A percentile compares a stretch with the other conserved stretches of the same genome.
These are phyloP conservation scores for Brachyalestes nurse DNA, from an alignment of 2,797 vertebrate species.

Conservation along the genomic window DNA sequence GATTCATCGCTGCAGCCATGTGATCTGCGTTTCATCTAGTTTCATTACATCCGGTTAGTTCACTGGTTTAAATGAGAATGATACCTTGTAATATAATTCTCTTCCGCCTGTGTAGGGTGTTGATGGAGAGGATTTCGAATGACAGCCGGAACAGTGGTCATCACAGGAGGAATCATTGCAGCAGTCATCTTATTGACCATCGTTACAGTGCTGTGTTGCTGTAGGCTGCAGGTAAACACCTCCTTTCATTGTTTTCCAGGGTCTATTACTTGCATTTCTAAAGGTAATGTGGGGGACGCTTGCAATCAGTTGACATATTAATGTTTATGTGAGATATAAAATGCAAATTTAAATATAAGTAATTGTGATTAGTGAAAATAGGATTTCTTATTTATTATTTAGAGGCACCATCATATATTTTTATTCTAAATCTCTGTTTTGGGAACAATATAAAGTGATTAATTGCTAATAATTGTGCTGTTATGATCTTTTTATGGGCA, in stretches of 20 bases:
- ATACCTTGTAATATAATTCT: neutral
- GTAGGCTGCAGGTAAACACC: conserved; percentile 91
- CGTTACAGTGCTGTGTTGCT: conserved; percentile 94
- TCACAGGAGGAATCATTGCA: conserved; percentile 98
- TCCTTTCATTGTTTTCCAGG: neutral
- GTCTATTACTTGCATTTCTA: neutral
- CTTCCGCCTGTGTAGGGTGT: conserved; percentile 78
- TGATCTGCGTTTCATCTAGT: neutral
- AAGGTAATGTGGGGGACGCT: neutral
- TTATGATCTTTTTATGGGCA: too few species aligned
- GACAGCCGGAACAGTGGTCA: conserved; percentile 99
- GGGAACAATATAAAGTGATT: too few species aligned
- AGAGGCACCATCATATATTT: too few species aligned
- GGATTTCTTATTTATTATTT: too few species aligned
- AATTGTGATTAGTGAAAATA: too few species aligned
- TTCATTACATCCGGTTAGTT: neutral
- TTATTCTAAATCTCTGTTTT: too few species aligned
- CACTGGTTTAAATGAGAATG: neutral
- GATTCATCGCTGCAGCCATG: neutral
- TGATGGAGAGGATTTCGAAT: conserved; percentile 97
- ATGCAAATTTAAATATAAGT: too few species aligned
- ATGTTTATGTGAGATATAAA: too few species aligned
- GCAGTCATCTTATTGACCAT: conserved; percentile 96
- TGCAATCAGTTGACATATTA: neutral
- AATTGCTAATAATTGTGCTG: too few species aligned